phyloP scores from a whole-genome alignment of 2,113 vertebrate genomes.

The Nothocercus julius region DNA sequence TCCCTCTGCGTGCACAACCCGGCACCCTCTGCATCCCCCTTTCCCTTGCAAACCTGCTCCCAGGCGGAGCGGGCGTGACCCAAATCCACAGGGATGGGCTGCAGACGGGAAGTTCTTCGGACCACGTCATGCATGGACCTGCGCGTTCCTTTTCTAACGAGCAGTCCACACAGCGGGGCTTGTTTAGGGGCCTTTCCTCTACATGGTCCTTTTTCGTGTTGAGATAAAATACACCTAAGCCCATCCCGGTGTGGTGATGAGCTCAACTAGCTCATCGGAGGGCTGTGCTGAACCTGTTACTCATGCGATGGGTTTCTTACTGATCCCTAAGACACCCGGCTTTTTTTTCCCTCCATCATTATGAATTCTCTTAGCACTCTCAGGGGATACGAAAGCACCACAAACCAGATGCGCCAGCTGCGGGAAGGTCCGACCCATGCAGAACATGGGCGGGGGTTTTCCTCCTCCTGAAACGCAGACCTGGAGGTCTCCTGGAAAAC shows the following conservation, averaged over 20 bases:
- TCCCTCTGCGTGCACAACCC: too few species aligned
- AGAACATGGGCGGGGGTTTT: neutral
- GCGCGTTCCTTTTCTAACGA: neutral
- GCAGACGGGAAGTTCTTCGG: neutral
- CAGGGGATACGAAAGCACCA: neutral
- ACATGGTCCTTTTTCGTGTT: neutral
- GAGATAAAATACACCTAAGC: neutral
- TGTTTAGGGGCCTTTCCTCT: neutral
- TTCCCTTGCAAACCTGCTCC: neutral
- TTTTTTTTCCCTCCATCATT: neutral
- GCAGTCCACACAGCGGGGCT: neutral
- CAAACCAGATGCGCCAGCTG: neutral
- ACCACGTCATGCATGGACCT: rapidly evolving
- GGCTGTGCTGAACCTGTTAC: neutral
- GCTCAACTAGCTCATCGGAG: neutral
- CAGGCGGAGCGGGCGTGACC: neutral
- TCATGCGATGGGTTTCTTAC: neutral
- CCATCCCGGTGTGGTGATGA: neutral
- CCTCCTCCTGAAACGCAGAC: neutral
- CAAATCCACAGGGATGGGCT: neutral
- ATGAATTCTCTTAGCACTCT: neutral
- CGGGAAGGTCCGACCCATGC: neutral
- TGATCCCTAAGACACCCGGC: neutral
- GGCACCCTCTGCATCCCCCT: too few species aligned
- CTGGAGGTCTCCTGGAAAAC: neutral